Percentiles rank a stretch among this genome's conserved stretches.
Conservation (phyloP, 2,113 vertebrate species). For the cattle (Bos taurus) region DNA sequence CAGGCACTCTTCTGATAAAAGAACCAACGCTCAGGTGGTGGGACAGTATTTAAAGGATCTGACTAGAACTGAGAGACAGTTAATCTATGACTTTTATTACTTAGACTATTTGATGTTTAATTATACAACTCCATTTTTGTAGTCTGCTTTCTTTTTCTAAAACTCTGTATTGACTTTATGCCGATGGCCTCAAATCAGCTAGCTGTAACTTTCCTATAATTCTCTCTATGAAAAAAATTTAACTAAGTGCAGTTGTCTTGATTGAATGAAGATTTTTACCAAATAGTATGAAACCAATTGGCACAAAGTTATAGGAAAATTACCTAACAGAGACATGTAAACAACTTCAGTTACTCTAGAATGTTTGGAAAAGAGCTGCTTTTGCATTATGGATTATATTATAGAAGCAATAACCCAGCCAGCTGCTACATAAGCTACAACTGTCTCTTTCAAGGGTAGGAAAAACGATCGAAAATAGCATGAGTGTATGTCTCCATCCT, state of each 20-base stretch:
- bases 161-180: constrained; percentile 56
- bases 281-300: constrained; percentile 63
- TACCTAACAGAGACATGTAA: constrained; percentile 61
- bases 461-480: constrained; percentile 44
- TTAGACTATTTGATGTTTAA: constrained; percentile 89
- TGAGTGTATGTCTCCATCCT: constrained; percentile 42
- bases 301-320: constrained; percentile 68
- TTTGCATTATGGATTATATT: constrained; percentile 69
- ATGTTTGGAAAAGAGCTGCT: constrained; percentile 70
- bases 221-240: constrained; percentile 57
- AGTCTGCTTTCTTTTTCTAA: constrained; percentile 65
- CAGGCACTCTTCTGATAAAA: constrained; percentile 83
- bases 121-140: constrained; percentile 79
- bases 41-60: constrained; percentile 81
- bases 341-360: constrained; percentile 74
- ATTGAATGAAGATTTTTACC: constrained; percentile 62
- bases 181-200: constrained; percentile 64
- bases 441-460: constrained; percentile 67
- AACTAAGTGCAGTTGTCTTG: constrained; percentile 68
- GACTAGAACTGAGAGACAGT: constrained; percentile 76
- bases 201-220: constrained; percentile 48
- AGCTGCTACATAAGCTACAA: constrained; percentile 72
- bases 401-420: constrained; percentile 63
- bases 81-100: constrained; percentile 83
- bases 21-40: constrained; percentile 82